Conservation (phyloP, 2,797 vertebrate genomes). For the Cyclura pinguis region DNA sequence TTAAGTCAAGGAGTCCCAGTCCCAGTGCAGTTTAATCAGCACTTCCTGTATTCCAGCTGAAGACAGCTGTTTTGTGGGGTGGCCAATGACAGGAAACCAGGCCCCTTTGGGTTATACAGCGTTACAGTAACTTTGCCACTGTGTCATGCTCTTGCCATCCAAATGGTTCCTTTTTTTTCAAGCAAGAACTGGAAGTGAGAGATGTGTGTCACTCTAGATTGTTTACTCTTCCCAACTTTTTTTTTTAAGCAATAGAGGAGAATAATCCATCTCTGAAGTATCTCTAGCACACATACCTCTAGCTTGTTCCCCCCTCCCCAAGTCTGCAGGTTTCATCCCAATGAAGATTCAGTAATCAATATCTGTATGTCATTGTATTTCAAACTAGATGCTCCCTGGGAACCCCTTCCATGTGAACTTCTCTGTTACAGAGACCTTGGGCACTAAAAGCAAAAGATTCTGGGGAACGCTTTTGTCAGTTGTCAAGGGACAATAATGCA, state of each 20-base stretch:
- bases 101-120: neutral
- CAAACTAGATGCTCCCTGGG: neutral
- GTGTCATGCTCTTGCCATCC: neutral
- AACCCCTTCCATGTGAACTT: neutral
- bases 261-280: neutral
- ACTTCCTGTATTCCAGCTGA: neutral
- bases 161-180: neutral
- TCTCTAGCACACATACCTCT: neutral
- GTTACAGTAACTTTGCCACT: no score
- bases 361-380: neutral
- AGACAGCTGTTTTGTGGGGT: neutral
- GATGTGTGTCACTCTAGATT: neutral
- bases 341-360: neutral
- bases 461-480: neutral
- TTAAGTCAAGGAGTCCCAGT: neutral
- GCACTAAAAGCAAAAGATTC: neutral
- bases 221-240: no score
- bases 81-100: neutral
- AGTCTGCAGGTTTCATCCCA: neutral
- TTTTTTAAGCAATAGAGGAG: neutral
- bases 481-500: neutral
- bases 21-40: neutral
- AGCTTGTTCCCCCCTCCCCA: neutral
- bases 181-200: neutral
- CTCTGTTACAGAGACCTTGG: neutral